Conservation (phyloP, 2,113 vertebrate genomes). For the Antechinus flavipes region DNA sequence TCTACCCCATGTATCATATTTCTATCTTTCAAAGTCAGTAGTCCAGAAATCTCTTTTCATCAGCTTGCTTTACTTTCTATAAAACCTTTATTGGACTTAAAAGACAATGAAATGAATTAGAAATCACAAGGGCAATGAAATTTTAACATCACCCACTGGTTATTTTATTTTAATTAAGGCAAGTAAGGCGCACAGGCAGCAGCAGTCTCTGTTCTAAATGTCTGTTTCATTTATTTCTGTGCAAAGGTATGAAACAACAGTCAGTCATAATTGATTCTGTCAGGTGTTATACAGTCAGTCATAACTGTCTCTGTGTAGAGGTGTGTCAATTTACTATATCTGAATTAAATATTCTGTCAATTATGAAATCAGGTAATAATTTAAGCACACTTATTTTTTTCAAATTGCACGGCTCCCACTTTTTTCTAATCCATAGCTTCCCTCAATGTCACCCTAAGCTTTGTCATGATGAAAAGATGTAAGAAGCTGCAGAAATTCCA, state of each 20-base stretch:
- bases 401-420: slow-evolving; percentile 83
- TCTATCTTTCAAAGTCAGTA: slow-evolving; percentile 16
- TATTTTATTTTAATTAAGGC: slow-evolving; percentile 88
- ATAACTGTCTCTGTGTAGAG: slow-evolving; percentile 92
- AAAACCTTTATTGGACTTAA: slow-evolving; percentile 78
- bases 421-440: slow-evolving; percentile 80
- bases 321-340: slow-evolving; percentile 90
- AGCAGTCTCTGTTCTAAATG: slow-evolving; percentile 88
- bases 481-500: slow-evolving; percentile 70
- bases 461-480: slow-evolving; percentile 59
- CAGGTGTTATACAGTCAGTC: slow-evolving; percentile 91
- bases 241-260: slow-evolving; percentile 91
- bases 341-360: slow-evolving; percentile 91
- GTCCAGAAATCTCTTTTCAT: slow-evolving; percentile 38
- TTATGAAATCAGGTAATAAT: slow-evolving; percentile 89
- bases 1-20: slow-evolving; percentile 32
- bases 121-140: slow-evolving; percentile 77
- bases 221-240: slow-evolving; percentile 89
- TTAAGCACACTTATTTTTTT: slow-evolving; percentile 80
- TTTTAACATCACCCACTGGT: slow-evolving; percentile 84
- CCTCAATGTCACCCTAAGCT: slow-evolving; percentile 81
- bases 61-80: slow-evolving; percentile 43
- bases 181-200: slow-evolving; percentile 85
- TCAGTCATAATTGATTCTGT: slow-evolving; percentile 92
- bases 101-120: slow-evolving; percentile 75